Evolutionary conservation across 1,140 invertebrate genomes (phyloP), one percentile per base, ranked within the genome.

Genomic region (Vollenhovia emeryi): DNA sequence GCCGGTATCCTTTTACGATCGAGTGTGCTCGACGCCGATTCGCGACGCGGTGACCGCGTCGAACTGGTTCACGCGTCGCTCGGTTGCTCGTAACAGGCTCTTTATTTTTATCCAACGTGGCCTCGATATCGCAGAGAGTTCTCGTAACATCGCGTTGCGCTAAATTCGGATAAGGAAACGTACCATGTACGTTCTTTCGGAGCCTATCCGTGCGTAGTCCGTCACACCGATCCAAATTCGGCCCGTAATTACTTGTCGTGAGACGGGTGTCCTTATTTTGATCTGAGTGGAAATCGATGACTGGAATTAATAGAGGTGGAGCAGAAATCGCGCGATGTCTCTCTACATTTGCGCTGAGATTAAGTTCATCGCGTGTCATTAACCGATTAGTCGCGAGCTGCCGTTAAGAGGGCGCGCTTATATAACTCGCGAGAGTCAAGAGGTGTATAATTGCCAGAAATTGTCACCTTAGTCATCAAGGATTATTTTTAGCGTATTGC

Each of bases 391-490:
- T 15, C 15, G 50, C 21, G 21, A 43, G 8, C 7, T 9, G 50
- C 48, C n/a, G n/a, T n/a, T n/a, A n/a, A n/a, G n/a, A n/a, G n/a
- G 21, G 50, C 30, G 43, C 33, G 52, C 64, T 86, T 87, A 82
- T 69, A 59, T 86, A 87, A 87, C 27, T 52, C 71, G 85, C 50
- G 50, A 66, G 48, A 82, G 68, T 83, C 86, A 75, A 15, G 50
- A 43, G 30, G 11, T 24, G 27, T 33, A 45, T 52, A 66, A 86
- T 68, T 87, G 86, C 86, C 85, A 87, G 75, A 87, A 68, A 86
- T 48, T 27, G 15, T 50, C 30, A 15, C 21, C 36, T 66, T 73
- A 71, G 40, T 50, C 74, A 52, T 66, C 40, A 73, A 13, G 9
- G 33, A 62, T 36, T 62, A 66, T 66, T 43, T 55, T 55, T 18